Evolutionary conservation across 2,113 vertebrate species (phyloP).

Genomic region (Chloropsis hardwickii): DNA sequence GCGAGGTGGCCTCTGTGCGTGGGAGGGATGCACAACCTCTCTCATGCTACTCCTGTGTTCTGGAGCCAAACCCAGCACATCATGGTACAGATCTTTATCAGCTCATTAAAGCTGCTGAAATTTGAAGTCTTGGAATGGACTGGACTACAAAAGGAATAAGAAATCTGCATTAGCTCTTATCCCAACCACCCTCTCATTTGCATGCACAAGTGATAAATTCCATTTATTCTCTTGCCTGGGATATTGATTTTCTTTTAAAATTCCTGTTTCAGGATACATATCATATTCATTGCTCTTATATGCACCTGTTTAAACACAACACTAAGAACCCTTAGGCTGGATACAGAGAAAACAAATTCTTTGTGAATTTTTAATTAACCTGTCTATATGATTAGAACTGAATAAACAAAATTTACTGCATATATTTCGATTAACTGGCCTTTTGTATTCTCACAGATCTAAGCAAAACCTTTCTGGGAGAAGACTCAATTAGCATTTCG

Average conservation of each 20-base stretch:
- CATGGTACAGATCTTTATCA: neutral
- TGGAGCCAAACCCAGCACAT: neutral
- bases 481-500: conserved; percentile 61
- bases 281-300: conserved; percentile 10
- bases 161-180: neutral
- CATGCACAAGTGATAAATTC: neutral
- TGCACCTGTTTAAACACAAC: conserved; percentile 37
- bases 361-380: conserved; percentile 63
- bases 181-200: neutral
- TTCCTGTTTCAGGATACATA: conserved; percentile 1
- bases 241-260: conserved; percentile 52
- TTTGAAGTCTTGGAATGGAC: neutral
- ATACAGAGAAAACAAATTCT: conserved; percentile 31
- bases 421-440: conserved; percentile 49
- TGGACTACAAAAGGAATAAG: neutral
- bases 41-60: accelerated
- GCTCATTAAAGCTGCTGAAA: neutral
- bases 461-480: conserved; percentile 44
- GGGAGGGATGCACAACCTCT: neutral
- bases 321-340: conserved; percentile 13
- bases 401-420: conserved; percentile 48
- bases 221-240: neutral
- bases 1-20: neutral
- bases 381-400: conserved; percentile 24
- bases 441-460: conserved; percentile 46